These are phyloP conservation scores for Chaetops frenatus DNA, from an alignment of 2,113 vertebrate genomes.

Conservation along the genomic window DNA sequence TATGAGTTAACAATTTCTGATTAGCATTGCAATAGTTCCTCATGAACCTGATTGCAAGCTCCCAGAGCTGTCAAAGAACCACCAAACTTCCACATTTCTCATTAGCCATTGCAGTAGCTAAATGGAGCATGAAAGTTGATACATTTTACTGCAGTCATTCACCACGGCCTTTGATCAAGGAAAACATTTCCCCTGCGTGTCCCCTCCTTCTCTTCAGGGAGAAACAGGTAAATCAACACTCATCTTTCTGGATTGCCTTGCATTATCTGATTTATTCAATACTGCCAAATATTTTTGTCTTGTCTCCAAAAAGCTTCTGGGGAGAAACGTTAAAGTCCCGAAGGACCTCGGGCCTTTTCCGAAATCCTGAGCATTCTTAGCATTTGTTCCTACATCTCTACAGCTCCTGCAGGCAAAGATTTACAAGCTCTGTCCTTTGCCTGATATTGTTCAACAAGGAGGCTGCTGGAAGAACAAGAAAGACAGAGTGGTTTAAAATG, in stretches of 20 bases:
- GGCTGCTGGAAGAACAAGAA: slow-evolving; percentile 41
- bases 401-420: slow-evolving; percentile 29
- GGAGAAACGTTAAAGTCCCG: not conserved
- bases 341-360: slow-evolving; percentile 4
- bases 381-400: slow-evolving; percentile 40
- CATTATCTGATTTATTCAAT: not conserved
- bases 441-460: slow-evolving; percentile 24
- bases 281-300: slow-evolving; percentile 20
- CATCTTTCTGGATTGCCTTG: not conserved
- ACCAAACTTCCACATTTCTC: not conserved
- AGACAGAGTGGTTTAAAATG: not conserved
- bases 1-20: not conserved
- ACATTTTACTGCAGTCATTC: not conserved
- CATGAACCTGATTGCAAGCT: not conserved
- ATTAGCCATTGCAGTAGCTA: not conserved
- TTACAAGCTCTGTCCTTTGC: slow-evolving; percentile 23
- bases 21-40: not conserved
- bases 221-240: slow-evolving; percentile 20
- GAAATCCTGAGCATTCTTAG: slow-evolving; percentile 21
- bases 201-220: not conserved
- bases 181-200: not conserved
- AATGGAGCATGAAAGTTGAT: not conserved
- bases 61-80: not conserved
- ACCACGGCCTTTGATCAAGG: not conserved
- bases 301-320: slow-evolving; percentile 9